phyloP scores from a whole-genome alignment of 2,888 invertebrate species.

The Adineta ricciae region DNA sequence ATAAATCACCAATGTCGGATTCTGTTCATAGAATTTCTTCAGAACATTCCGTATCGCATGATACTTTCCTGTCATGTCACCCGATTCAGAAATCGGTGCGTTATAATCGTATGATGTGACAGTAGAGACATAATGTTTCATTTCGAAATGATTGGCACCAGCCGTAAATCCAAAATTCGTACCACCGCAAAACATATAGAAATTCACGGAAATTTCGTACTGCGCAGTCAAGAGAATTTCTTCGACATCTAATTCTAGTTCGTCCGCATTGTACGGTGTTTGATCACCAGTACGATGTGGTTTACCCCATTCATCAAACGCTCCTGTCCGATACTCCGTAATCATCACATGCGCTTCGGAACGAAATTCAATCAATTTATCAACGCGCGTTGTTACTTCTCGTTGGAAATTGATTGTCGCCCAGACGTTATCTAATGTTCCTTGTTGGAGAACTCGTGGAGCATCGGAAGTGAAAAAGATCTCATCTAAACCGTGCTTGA shows the following conservation, averaged over 20 bases:
- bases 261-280: neutral
- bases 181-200: constrained; percentile 37
- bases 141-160: constrained; percentile 34
- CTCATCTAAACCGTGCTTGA: constrained; percentile 38
- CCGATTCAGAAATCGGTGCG: neutral
- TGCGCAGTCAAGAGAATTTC: constrained; percentile 13
- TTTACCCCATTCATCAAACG: constrained; percentile 38
- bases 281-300: neutral
- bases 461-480: constrained; percentile 36
- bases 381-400: constrained; percentile 20
- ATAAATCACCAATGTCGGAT: neutral
- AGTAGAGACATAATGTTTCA: neutral
- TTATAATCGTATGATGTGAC: neutral
- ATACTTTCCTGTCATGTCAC: neutral
- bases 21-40: neutral
- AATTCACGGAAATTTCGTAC: constrained; percentile 36
- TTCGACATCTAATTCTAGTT: constrained; percentile 30
- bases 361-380: constrained; percentile 10
- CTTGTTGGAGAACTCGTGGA: constrained; percentile 17
- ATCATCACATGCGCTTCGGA: constrained; percentile 36
- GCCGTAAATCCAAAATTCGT: constrained; percentile 37
- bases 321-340: constrained; percentile 38
- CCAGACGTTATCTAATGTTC: constrained; percentile 34
- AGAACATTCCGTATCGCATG: neutral
- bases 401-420: constrained; percentile 36